A percentile compares a stretch with the other conserved stretches of the same genome.
Evolutionary conservation across 1,140 invertebrate genomes (phyloP).

Genomic region (Bactericera cockerelli): DNA sequence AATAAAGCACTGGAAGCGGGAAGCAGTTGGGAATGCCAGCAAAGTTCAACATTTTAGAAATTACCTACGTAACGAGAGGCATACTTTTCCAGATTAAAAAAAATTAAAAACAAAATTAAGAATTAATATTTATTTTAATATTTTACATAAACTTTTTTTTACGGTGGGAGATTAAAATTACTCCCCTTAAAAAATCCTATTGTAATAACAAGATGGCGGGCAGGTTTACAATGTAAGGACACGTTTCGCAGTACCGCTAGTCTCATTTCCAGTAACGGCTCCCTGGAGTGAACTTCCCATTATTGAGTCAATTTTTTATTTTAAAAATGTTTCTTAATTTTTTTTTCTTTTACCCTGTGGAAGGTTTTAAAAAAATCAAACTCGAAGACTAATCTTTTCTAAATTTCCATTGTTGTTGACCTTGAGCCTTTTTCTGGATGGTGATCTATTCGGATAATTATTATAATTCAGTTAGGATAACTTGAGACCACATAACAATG

Average conservation of each 20-base stretch:
- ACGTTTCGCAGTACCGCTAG: not conserved
- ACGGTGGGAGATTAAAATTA: not conserved
- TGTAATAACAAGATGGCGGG: not conserved
- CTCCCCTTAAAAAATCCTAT: not conserved
- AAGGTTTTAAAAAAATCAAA: too few relatives aligned
- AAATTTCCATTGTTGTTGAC: too few relatives aligned
- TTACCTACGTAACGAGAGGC: too few relatives aligned
- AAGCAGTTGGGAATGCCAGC: too few relatives aligned
- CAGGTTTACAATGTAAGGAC: not conserved
- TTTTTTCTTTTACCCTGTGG: not conserved
- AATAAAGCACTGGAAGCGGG: too few relatives aligned
- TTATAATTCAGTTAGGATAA: too few relatives aligned
- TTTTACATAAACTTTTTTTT: not conserved
- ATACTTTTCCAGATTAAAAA: too few relatives aligned
- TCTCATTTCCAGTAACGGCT: slow-evolving; percentile 6
- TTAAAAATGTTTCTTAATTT: slow-evolving; percentile 7
- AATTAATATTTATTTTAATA: not conserved
- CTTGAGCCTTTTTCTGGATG: too few relatives aligned
- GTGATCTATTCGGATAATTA: too few relatives aligned
- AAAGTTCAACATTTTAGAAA: too few relatives aligned
- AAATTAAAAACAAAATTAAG: not conserved
- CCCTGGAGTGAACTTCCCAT: not conserved
- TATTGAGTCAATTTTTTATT: slow-evolving; percentile 5
- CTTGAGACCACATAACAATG: too few relatives aligned
- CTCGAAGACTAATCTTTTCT: too few relatives aligned